Evolutionary conservation across 1,140 invertebrate genomes (phyloP).

Genomic region (Coptotermes formosanus): DNA sequence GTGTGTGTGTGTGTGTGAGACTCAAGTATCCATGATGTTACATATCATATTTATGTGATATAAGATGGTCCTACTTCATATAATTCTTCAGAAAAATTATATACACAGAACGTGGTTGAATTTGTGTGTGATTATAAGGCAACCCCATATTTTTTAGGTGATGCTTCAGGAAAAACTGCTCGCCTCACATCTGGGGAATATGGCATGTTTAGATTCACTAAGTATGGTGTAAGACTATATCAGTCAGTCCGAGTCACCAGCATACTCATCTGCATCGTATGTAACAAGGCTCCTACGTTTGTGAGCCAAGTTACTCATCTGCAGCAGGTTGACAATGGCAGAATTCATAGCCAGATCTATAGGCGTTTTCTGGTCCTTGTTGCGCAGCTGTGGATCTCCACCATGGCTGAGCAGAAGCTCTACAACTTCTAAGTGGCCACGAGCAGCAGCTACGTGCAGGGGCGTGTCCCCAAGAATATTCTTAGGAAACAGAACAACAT

Average conservation of each 20-base stretch:
- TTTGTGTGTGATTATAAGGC: too few species aligned
- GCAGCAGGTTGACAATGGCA: slow-evolving; percentile 47
- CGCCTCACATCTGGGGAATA: too few species aligned
- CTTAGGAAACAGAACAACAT: slow-evolving; percentile 38
- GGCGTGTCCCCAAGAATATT: slow-evolving; percentile 66
- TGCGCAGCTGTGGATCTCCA: slow-evolving; percentile 55
- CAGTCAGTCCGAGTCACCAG: slow-evolving; percentile 31
- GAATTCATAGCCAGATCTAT: slow-evolving; percentile 55
- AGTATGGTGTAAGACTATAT: too few species aligned
- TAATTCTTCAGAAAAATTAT: too few species aligned
- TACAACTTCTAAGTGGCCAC: slow-evolving; percentile 60
- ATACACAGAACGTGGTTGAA: too few species aligned
- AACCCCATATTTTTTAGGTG: too few species aligned
- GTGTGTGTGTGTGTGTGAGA: too few species aligned
- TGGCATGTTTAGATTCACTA: too few species aligned
- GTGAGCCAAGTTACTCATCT: slow-evolving; percentile 41
- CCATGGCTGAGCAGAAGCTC: slow-evolving; percentile 59
- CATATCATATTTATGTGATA: too few species aligned
- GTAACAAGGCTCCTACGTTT: neutral
- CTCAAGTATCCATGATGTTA: too few species aligned
- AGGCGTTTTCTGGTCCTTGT: slow-evolving; percentile 56
- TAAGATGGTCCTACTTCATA: too few species aligned
- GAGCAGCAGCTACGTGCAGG: slow-evolving; percentile 55
- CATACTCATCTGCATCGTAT: slow-evolving; percentile 33
- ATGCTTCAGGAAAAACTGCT: too few species aligned